Base-by-base conservation (phyloP, 2,113 vertebrate species). In the Poecile atricapillus region DNA sequence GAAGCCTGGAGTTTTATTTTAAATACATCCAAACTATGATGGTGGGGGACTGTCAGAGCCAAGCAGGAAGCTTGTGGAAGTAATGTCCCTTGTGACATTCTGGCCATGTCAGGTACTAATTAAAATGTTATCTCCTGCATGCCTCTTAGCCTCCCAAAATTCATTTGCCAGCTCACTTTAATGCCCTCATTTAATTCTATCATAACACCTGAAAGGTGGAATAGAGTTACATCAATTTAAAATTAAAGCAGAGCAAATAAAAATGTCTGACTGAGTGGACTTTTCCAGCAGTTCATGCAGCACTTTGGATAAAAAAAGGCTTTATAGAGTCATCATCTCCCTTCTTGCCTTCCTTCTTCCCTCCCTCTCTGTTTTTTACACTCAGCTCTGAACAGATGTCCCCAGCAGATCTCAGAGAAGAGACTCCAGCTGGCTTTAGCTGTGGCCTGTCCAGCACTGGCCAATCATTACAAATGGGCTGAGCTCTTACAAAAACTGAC, bases 1-100 rank as follows among this genome's bases (percentile, higher is more conserved):
- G 59, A 78, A 89, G 41, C 39, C 62, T 56, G 35, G 7, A 76
- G 37, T 71, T 35, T 97, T 87, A 81, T 55, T 82, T 91, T 69
- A 91, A 77, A 82, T 28, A 83, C 41, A 79, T 22, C 56, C 59
- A 46, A 90, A 25, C 47, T 43, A 10, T 1, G 33, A 47, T 35
- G 53, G 18, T 31, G 35, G 18, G 20, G 24, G 18, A 78, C 52
- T 46, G 31, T 15, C 8, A 11, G 80, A 76, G 53, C 41, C 11
- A 59, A 39, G 64, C 23, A 69, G 79, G 55, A 83, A 65, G 31
- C 25, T 24, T 37, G 77, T 25, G 37, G 67, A 39, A 90, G 11
- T 15, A 33, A 69, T 0, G 0, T 31, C 64, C 44, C 31, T 71
- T 3, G 3, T 47, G 76, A 68, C 23, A 27, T 64, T 78, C 78